Evolutionary conservation across 2,797 vertebrate genomes (phyloP).

Genomic region (Argya squamiceps): DNA sequence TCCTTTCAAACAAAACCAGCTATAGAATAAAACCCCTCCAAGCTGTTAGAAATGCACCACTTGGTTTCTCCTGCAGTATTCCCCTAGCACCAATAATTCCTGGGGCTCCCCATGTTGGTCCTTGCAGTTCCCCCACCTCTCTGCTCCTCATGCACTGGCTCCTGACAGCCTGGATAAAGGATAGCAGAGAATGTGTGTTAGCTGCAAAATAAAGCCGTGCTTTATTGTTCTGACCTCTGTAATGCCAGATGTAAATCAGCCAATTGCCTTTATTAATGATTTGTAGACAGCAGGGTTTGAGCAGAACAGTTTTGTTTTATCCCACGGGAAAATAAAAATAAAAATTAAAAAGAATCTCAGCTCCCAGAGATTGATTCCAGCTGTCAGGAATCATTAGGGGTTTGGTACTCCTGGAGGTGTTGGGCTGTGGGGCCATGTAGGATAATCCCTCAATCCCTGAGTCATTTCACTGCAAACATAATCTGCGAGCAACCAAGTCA

Average conservation of each 20-base stretch:
- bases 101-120: background rate
- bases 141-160: background rate
- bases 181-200: conserved; percentile 3
- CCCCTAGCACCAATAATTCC: background rate
- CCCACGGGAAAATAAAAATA: background rate
- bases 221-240: conserved; percentile 50
- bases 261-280: conserved; percentile 50
- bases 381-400: conserved; percentile 53
- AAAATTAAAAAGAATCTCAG: background rate
- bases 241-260: conserved; percentile 40
- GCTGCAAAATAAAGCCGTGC: conserved; percentile 12
- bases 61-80: background rate
- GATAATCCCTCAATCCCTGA: conserved; percentile 59
- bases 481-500: conserved; percentile 15
- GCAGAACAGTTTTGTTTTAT: conserved; percentile 31
- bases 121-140: background rate
- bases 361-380: conserved; percentile 5
- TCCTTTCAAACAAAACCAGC: background rate
- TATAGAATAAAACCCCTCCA: background rate
- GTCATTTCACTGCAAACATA: conserved; percentile 41
- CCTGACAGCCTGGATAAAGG: conserved; percentile 27
- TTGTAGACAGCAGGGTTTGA: conserved; percentile 19
- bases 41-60: background rate
- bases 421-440: background rate
- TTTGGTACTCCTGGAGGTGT: background rate